Percentiles rank a stretch among this genome's conserved stretches.
These are phyloP conservation scores for Ashinkailepas kermadecensis DNA, from an alignment of 2,888 invertebrate species.

Conservation along the genomic window DNA sequence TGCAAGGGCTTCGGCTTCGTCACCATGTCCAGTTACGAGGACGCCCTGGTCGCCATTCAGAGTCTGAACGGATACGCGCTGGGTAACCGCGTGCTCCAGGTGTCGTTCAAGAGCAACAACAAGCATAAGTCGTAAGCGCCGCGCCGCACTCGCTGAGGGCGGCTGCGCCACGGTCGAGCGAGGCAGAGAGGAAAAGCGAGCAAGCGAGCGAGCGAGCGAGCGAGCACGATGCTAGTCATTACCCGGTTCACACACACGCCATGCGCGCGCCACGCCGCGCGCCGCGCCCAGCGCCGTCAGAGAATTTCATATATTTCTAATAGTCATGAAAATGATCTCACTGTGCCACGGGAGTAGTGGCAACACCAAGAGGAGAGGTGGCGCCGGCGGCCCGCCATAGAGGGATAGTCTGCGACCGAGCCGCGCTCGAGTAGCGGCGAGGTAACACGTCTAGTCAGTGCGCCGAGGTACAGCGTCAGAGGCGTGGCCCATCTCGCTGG, in stretches of 20 bases:
- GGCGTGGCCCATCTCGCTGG: background rate
- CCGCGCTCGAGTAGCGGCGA: background rate
- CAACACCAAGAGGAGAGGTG: background rate
- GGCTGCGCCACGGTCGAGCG: constrained; percentile 22
- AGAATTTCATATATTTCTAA: constrained; percentile 20
- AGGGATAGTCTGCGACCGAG: background rate
- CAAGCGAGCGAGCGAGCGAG: constrained; percentile 1
- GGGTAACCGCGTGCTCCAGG: constrained; percentile 90
- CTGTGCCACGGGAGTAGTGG: constrained; percentile 10
- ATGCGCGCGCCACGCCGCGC: constrained; percentile 24
- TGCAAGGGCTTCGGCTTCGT: constrained; percentile 98
- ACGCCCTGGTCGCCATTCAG: constrained; percentile 91
- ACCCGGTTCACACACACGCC: constrained; percentile 4
- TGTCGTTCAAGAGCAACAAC: constrained; percentile 57
- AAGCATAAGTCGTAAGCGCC: constrained; percentile 43
- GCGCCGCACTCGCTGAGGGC: background rate
- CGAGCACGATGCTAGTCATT: constrained; percentile 14
- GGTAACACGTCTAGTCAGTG: constrained; percentile 9
- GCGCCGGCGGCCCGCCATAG: background rate
- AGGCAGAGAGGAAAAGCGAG: background rate
- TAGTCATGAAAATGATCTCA: constrained; percentile 23
- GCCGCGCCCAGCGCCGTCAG: background rate
- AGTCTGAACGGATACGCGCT: constrained; percentile 92
- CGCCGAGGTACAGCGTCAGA: background rate
- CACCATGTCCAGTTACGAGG: constrained; percentile 97